phyloP scores from a whole-genome alignment of 2,888 invertebrate species.

The Parnassius glacialis region DNA sequence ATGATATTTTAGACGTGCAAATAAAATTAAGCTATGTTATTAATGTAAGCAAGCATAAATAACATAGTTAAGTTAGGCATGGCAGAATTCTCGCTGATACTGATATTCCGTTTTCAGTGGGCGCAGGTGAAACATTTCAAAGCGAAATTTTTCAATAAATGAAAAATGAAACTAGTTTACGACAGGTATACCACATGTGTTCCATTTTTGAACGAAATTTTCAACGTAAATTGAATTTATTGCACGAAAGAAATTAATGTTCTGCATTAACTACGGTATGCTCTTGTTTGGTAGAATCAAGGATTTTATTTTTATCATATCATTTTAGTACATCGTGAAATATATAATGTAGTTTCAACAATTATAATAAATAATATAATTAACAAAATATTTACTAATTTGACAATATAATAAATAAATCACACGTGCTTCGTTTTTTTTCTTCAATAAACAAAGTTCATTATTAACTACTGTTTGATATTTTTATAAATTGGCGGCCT shows the following conservation, averaged over 20 bases:
- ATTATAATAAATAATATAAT: too few relatives aligned
- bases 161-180: constrained; percentile 60
- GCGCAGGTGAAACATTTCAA: constrained; percentile 63
- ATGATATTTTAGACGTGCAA: not conserved
- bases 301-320: too few relatives aligned
- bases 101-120: constrained; percentile 58
- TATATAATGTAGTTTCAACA: too few relatives aligned
- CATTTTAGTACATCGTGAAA: too few relatives aligned
- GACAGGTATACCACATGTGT: constrained; percentile 35
- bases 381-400: too few relatives aligned
- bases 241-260: not conserved
- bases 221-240: constrained; percentile 10
- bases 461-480: too few relatives aligned
- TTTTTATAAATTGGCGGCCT: too few relatives aligned
- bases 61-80: constrained; percentile 33
- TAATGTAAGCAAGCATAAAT: constrained; percentile 15
- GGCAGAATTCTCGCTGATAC: constrained; percentile 44
- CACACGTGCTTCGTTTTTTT: too few relatives aligned
- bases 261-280: not conserved
- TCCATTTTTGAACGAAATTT: constrained; percentile 28
- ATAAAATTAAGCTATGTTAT: not conserved
- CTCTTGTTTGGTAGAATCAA: too few relatives aligned
- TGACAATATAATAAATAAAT: too few relatives aligned
- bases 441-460: too few relatives aligned
- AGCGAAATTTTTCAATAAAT: constrained; percentile 58